These are phyloP conservation scores for Temnothorax unifasciatus DNA, from an alignment of 2,888 invertebrate species.

Conservation along the genomic window DNA sequence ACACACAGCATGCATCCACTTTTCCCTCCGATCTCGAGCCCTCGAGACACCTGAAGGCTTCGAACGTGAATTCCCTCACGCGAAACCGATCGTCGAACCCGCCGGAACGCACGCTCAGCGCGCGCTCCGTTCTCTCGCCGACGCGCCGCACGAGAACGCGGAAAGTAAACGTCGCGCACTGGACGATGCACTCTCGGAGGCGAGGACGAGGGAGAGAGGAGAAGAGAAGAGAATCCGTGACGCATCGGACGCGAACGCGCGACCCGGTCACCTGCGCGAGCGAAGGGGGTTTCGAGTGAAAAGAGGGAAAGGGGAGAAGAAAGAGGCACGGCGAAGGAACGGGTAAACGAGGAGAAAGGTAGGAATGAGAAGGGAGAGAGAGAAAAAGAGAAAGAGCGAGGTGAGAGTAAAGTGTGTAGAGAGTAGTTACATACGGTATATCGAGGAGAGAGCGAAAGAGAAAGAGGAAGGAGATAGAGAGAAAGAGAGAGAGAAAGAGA, in stretches of 20 bases:
- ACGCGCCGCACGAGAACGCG: slow-evolving; percentile 28
- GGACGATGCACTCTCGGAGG: slow-evolving; percentile 28
- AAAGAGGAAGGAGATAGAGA: background rate
- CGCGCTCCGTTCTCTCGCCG: background rate
- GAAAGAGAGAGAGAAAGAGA: slow-evolving; percentile 31
- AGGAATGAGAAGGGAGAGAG: background rate
- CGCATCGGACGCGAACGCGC: slow-evolving; percentile 15
- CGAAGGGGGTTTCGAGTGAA: background rate
- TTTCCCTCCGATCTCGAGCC: background rate
- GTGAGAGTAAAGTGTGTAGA: slow-evolving; percentile 30
- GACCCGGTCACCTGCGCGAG: slow-evolving; percentile 43
- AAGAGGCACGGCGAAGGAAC: background rate
- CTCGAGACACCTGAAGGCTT: slow-evolving; percentile 1
- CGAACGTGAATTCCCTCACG: background rate
- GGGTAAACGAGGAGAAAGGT: background rate
- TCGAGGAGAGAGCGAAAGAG: background rate
- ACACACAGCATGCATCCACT: background rate
- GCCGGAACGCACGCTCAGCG: background rate
- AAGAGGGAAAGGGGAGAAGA: slow-evolving; percentile 4
- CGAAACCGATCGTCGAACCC: slow-evolving; percentile 20
- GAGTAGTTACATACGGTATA: background rate
- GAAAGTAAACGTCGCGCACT: slow-evolving; percentile 33
- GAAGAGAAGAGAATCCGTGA: slow-evolving; percentile 24
- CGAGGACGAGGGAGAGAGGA: slow-evolving; percentile 10
- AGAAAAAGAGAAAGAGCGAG: background rate